A percentile compares a stretch with the other conserved stretches of the same genome.
Conservation (phyloP, 37 sponge, comb jelly and placozoan genomes). For the Aplysina aerophoba region DNA sequence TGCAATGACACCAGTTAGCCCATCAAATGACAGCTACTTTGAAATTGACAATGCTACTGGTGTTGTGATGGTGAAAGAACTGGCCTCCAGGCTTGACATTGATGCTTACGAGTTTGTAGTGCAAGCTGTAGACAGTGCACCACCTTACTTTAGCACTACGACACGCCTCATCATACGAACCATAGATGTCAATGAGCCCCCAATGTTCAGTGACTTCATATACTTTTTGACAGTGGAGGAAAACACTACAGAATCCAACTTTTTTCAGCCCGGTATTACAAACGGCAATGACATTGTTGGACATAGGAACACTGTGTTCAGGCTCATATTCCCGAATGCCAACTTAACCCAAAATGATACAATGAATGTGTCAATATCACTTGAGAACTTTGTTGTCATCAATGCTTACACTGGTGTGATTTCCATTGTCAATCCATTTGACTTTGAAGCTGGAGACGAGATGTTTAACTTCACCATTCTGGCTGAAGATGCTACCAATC, state of each 20-base stretch:
- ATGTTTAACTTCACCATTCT: constrained; percentile 3
- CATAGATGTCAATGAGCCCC: constrained; percentile 24
- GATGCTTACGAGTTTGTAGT: constrained; percentile 7
- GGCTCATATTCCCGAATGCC: background rate
- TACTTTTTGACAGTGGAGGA: constrained; percentile 16
- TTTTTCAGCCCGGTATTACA: background rate
- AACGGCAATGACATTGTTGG: constrained; percentile 20
- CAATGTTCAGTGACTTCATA: background rate
- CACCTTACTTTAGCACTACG: background rate
- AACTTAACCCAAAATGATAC: constrained; percentile 10
- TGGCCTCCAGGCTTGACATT: background rate
- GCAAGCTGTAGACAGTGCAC: background rate
- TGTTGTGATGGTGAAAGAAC: constrained; percentile 16
- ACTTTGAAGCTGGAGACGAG: constrained; percentile 15
- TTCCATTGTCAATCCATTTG: background rate
- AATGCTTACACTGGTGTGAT: constrained; percentile 4
- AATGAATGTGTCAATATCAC: background rate
- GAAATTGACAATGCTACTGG: constrained; percentile 42
- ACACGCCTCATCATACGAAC: background rate
- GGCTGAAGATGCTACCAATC: constrained; percentile 6
- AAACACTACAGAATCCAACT: constrained; percentile 1
- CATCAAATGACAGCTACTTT: constrained; percentile 24
- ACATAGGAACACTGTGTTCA: background rate
- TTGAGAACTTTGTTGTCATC: background rate
- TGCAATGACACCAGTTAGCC: constrained; percentile 25